Percentiles rank a stretch among this genome's conserved stretches.
These are phyloP conservation scores for Acleris emargana DNA, from an alignment of 2,888 invertebrate genomes.

Conservation along the genomic window DNA sequence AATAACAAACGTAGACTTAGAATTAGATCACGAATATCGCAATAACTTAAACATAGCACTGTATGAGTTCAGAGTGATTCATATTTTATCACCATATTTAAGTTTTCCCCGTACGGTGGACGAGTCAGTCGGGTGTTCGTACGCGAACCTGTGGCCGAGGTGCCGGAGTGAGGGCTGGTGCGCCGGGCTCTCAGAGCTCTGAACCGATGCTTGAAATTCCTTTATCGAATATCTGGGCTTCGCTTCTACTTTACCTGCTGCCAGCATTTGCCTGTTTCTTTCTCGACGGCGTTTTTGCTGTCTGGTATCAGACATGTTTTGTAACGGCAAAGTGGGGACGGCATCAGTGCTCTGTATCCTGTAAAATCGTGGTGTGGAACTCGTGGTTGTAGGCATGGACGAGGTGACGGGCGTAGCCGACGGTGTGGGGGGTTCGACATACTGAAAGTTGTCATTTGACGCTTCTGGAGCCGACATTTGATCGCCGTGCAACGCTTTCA, in stretches of 20 bases:
- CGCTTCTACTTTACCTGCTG: constrained; percentile 43
- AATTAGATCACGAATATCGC: constrained; percentile 57
- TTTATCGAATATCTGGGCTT: constrained; percentile 49
- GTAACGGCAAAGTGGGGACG: constrained; percentile 43
- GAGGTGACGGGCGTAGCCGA: constrained; percentile 50
- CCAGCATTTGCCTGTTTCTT: constrained; percentile 38
- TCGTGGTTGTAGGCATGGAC: constrained; percentile 52
- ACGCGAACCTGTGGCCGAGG: constrained; percentile 39
- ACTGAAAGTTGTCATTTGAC: constrained; percentile 70
- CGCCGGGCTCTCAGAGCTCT: constrained; percentile 43
- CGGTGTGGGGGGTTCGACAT: constrained; percentile 61
- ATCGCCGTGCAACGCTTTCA: constrained; percentile 63
- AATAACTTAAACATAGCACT: constrained; percentile 46
- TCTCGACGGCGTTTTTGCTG: constrained; percentile 39
- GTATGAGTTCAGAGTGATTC: constrained; percentile 52
- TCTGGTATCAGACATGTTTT: constrained; percentile 43
- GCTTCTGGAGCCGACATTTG: constrained; percentile 62
- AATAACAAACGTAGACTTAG: constrained; percentile 51
- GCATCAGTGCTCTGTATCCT: constrained; percentile 46
- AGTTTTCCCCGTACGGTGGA: constrained; percentile 54
- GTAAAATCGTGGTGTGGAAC: constrained; percentile 45
- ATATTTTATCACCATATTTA: constrained; percentile 78
- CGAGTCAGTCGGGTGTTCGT: constrained; percentile 46
- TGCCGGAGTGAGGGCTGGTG: constrained; percentile 40
- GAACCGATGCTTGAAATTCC: constrained; percentile 43